phyloP scores from a whole-genome alignment of 1,140 invertebrate genomes.

The Agrilus planipennis region DNA sequence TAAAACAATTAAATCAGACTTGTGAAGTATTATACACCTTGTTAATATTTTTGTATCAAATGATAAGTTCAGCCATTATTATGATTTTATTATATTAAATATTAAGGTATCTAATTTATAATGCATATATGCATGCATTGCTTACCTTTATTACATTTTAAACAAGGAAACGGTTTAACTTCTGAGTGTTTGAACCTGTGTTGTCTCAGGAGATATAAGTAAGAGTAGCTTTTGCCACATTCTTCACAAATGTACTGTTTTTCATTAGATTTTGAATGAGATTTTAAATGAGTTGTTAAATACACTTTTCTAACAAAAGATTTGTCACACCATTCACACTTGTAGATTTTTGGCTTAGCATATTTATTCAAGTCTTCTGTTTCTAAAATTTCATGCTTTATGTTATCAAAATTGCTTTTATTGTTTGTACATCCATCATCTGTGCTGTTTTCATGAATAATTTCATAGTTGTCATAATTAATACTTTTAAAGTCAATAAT shows the following conservation, averaged over 20 bases:
- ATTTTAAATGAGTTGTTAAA: constrained; percentile 14
- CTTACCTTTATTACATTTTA: constrained; percentile 24
- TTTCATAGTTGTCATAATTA: not conserved
- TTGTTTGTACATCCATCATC: constrained; percentile 4
- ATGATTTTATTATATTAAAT: not conserved
- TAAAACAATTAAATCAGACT: too few species aligned
- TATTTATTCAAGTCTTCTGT: too few species aligned
- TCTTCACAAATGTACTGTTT: constrained; percentile 40
- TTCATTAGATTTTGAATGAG: constrained; percentile 21
- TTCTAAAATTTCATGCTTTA: constrained; percentile 1
- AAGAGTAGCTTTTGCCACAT: constrained; percentile 36
- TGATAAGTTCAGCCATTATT: too few species aligned
- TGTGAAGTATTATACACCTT: too few species aligned
- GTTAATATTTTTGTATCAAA: too few species aligned
- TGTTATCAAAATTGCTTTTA: constrained; percentile 4
- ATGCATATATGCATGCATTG: not conserved
- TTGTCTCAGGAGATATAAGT: constrained; percentile 22
- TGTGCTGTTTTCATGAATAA: not conserved
- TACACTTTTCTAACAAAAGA: constrained; percentile 13
- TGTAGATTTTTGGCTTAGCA: constrained; percentile 1
- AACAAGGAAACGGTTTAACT: constrained; percentile 32
- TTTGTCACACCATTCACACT: constrained; percentile 11
- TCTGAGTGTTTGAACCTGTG: constrained; percentile 29
- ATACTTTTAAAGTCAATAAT: not conserved
- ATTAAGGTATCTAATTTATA: not conserved